Base-by-base conservation (phyloP, 2,888 invertebrate genomes). In the Disparrhopalites patrizii region DNA sequence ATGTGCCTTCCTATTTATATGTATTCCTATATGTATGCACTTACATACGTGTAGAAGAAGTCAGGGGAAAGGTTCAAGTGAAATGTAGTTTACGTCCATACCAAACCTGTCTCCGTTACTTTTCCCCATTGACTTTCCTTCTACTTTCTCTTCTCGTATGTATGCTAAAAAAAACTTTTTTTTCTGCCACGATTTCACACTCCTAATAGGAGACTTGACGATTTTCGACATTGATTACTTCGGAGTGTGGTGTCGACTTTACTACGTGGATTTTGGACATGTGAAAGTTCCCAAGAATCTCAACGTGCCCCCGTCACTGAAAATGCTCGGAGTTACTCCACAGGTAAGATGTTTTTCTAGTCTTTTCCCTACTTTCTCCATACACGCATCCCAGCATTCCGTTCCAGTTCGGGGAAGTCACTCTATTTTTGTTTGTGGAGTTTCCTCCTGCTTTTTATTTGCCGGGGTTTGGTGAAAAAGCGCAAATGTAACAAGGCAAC, bases 201-300 rank as follows among this genome's bases (percentile, higher is more conserved):
- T n/a, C n/a, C n/a, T n/a, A n/a, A n/a, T n/a, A n/a, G 89, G 88
- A 71, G 92, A 93, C 77, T 82, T 93, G 77, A 94, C 93, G 3
- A 86, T 94, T 56, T 92, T 93, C 79, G 93, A 94, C 80, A 89
- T 94, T 78, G 93, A 93, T 1, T 91, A 93, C 82, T 91, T 95
- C 79, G 91, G 90, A 27, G 87, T 94, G 69, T 94, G 93, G 92
- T 94, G 94, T 79, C 92, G 93, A 79, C 89, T 91, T 5, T 94
- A 93, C 82, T 88, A 91, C 51, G 93, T 93, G 54, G 90, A 94
- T 82, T 95, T 94, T 79, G 94, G 93, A 0, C 91, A 94, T 81
- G 86, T 93, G 56, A 79, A 83, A 72, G 84, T 94, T 70, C 91
- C 92, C 0, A 84, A 84, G 70, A 82, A 81, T 63, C 81, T 89